A percentile compares a stretch with the other conserved stretches of the same genome.
Evolutionary conservation across 2,797 vertebrate species (phyloP).

Genomic region (Enteromius mattozi): DNA sequence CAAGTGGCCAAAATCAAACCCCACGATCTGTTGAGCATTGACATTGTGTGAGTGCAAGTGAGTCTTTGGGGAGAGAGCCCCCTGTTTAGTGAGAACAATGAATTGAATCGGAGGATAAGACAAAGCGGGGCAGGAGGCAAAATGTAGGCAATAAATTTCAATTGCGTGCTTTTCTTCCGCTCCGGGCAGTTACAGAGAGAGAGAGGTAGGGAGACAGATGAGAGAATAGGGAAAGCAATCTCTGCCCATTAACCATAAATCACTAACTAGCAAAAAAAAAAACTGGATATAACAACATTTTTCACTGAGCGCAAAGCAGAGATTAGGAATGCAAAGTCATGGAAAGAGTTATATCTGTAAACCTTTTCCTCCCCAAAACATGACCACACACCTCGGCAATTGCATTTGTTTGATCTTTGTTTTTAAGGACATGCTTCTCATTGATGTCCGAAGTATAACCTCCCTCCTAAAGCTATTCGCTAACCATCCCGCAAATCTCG

Average conservation of each 20-base stretch:
- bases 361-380: not conserved
- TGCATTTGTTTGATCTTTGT: not conserved
- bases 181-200: conserved; percentile 17
- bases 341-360: conserved; percentile 10
- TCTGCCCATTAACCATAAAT: conserved; percentile 38
- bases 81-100: conserved; percentile 53
- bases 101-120: conserved; percentile 39
- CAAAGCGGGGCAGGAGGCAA: conserved; percentile 27
- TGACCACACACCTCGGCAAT: not conserved
- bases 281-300: conserved; percentile 28
- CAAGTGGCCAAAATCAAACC: conserved; percentile 55
- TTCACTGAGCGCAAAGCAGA: not conserved
- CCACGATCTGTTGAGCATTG: conserved; percentile 50
- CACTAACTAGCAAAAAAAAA: conserved; percentile 26
- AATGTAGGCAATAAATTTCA: conserved; percentile 47
- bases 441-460: conserved; percentile 8
- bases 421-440: conserved; percentile 12
- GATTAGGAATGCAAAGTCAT: conserved; percentile 8
- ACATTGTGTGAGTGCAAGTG: conserved; percentile 19
- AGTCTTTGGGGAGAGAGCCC: conserved; percentile 42
- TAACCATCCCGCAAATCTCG: conserved; percentile 6
- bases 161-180: conserved; percentile 41
- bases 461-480: not conserved
- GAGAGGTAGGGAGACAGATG: conserved; percentile 42
- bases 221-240: conserved; percentile 36